phyloP scores from a whole-genome alignment of 2,113 vertebrate genomes.

The Zosterops hypoxanthus region DNA sequence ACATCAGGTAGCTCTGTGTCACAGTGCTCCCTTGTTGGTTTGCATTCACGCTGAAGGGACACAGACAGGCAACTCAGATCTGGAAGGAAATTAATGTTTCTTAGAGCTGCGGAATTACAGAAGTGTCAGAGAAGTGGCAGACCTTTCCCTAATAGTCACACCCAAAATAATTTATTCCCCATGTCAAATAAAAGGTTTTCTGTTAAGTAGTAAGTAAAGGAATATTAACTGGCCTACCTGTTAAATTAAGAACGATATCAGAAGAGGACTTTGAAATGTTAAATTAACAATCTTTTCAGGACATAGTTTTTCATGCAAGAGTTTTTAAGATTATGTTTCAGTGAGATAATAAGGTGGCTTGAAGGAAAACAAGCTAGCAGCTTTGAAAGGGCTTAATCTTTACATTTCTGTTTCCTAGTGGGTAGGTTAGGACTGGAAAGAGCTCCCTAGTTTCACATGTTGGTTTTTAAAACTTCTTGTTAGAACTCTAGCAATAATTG shows the following conservation, averaged over 20 bases:
- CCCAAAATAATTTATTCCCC: background rate
- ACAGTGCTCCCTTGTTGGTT: background rate
- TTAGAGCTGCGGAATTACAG: background rate
- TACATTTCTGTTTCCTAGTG: background rate
- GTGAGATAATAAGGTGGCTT: background rate
- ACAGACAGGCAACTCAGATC: background rate
- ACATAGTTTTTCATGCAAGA: background rate
- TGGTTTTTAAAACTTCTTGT: constrained; percentile 3
- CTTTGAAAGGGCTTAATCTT: constrained; percentile 1
- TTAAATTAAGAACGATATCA: background rate
- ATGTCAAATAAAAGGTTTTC: background rate
- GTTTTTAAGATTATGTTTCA: background rate
- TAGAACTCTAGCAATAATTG: background rate
- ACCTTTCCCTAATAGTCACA: background rate
- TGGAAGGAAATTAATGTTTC: background rate
- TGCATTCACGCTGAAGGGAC: background rate
- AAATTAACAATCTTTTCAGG: background rate
- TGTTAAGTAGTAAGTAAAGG: background rate
- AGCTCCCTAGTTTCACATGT: background rate
- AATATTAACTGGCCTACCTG: background rate
- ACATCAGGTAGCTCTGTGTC: background rate
- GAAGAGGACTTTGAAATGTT: background rate
- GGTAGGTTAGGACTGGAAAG: background rate
- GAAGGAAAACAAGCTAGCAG: constrained; percentile 2
- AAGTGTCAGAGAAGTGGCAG: background rate